Evolutionary conservation across 2,888 invertebrate genomes (phyloP).

Genomic region (Oxytorus armatus): DNA sequence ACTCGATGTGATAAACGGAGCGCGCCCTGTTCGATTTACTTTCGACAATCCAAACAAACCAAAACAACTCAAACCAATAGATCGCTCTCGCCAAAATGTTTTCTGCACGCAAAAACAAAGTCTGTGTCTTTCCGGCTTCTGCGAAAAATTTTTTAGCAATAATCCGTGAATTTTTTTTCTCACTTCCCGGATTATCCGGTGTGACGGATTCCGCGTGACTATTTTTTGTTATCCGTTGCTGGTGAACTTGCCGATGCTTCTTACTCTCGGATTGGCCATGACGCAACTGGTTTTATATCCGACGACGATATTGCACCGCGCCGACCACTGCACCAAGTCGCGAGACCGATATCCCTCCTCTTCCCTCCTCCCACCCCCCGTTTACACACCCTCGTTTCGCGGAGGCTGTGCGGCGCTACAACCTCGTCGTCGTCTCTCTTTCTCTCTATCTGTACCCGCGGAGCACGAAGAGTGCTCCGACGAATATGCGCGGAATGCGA

Average conservation of each 20-base stretch:
- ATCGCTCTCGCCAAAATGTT: too few relatives aligned
- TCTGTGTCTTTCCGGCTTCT: too few relatives aligned
- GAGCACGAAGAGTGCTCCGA: too few relatives aligned
- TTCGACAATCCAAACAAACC: neutral
- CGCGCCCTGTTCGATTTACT: neutral
- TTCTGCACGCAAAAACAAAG: too few relatives aligned
- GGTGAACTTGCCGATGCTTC: constrained; percentile 36
- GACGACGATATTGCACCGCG: constrained; percentile 70
- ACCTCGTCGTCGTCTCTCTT: neutral
- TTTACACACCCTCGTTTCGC: constrained; percentile 9
- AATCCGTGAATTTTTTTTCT: too few relatives aligned
- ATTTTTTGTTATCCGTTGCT: constrained; percentile 27
- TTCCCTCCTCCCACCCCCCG: neutral
- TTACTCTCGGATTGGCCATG: constrained; percentile 61
- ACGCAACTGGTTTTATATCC: constrained; percentile 67
- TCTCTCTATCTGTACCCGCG: neutral
- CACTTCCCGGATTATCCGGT: constrained; percentile 11
- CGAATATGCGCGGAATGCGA: constrained; percentile 1
- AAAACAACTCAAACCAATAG: too few relatives aligned
- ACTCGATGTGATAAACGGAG: neutral
- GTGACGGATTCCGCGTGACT: constrained; percentile 12
- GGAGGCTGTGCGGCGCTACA: constrained; percentile 23
- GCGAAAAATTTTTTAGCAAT: too few relatives aligned
- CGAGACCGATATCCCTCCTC: neutral
- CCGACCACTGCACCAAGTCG: constrained; percentile 76